These are phyloP conservation scores for Sphaeramia orbicularis DNA, from an alignment of 2,797 vertebrate species.

Conservation along the genomic window DNA sequence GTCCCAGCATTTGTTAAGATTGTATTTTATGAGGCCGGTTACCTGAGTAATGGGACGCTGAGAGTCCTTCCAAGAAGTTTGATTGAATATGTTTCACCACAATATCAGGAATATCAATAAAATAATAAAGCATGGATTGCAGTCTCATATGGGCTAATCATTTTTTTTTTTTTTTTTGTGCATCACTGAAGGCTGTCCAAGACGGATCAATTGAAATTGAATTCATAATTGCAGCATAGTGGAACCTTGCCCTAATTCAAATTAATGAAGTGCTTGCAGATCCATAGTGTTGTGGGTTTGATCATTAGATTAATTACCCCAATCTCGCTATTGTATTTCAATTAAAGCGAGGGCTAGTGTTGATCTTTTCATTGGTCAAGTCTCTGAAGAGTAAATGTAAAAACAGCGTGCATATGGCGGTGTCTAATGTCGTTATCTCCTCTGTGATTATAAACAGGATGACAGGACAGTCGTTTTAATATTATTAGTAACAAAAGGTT, in stretches of 20 bases:
- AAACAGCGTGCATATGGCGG: conserved; percentile 5
- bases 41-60: neutral
- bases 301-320: conserved; percentile 82
- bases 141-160: conserved; percentile 7
- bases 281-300: conserved; percentile 74
- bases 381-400: conserved; percentile 37
- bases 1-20: neutral
- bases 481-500: neutral
- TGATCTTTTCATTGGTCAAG: conserved; percentile 70
- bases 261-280: conserved; percentile 82
- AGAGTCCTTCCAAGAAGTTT: conserved; percentile 7
- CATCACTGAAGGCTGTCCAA: conserved; percentile 53
- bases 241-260: conserved; percentile 75
- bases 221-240: conserved; percentile 78
- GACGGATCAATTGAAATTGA: conserved; percentile 79
- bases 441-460: neutral
- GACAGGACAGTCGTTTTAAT: neutral
- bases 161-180: conserved; percentile 57
- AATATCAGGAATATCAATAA: conserved; percentile 30
- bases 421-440: neutral
- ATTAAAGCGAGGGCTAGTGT: conserved; percentile 70
- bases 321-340: conserved; percentile 77
- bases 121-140: conserved; percentile 10
- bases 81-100: conserved; percentile 12
- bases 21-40: conserved; percentile 6